Evolutionary conservation across 2,113 vertebrate species (phyloP).

Genomic region (Alexandromys fortis): DNA sequence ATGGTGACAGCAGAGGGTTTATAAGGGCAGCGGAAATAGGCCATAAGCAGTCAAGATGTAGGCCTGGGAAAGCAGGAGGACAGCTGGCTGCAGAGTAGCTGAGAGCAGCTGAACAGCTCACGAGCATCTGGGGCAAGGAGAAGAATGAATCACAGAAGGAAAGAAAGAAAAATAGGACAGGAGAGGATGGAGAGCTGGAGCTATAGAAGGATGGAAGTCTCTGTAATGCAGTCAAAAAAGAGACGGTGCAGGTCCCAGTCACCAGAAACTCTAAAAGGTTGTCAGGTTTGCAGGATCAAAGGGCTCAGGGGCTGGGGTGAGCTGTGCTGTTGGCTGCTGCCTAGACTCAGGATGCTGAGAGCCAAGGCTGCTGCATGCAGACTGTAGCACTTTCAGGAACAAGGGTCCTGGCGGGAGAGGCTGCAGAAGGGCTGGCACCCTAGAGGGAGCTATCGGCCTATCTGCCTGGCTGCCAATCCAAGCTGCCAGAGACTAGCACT

Average conservation of each 20-base stretch:
- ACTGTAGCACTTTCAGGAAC: background rate
- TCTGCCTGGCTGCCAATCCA: background rate
- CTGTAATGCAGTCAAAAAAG: background rate
- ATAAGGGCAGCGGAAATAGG: background rate
- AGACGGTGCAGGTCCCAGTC: background rate
- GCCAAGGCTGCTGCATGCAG: background rate
- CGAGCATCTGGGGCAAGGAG: background rate
- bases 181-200: background rate
- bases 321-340: background rate
- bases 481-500: background rate
- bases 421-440: too few species aligned
- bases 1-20: background rate
- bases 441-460: background rate
- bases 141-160: background rate
- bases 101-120: background rate
- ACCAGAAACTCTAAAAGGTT: background rate
- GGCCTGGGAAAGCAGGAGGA: background rate
- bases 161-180: background rate
- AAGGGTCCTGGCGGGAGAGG: background rate
- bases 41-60: background rate
- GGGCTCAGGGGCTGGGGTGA: background rate
- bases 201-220: too few species aligned
- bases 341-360: background rate
- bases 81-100: background rate
- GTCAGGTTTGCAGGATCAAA: background rate